These are phyloP conservation scores for Caenorhabditis doughertyi DNA, from an alignment of 2,888 invertebrate species.

Conservation along the genomic window DNA sequence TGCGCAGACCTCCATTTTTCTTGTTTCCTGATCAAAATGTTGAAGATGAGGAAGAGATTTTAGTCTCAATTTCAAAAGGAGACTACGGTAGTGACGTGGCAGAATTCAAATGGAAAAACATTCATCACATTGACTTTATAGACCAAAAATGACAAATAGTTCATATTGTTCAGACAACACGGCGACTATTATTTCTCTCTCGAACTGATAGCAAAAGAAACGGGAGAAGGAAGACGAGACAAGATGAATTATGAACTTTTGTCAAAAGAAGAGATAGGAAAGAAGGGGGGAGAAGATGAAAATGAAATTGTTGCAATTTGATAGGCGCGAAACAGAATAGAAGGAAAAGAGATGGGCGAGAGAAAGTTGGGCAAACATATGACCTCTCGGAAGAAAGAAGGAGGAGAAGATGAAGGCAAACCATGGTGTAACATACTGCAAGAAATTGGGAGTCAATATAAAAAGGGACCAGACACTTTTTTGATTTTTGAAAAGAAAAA, in stretches of 20 bases:
- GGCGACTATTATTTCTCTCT: conserved; percentile 13
- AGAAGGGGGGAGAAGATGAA: conserved; percentile 36
- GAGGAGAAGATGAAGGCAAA: conserved; percentile 47
- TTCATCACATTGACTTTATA: conserved; percentile 3
- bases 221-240: conserved; percentile 13
- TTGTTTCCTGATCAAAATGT: conserved; percentile 57
- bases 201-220: conserved; percentile 43
- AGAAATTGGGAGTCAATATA: conserved; percentile 34
- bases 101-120: conserved; percentile 28
- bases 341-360: conserved; percentile 37
- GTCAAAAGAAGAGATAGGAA: conserved; percentile 17
- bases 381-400: conserved; percentile 62
- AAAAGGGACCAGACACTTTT: conserved; percentile 41
- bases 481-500: background rate
- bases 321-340: conserved; percentile 58
- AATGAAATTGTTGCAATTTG: conserved; percentile 64
- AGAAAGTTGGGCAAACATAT: conserved; percentile 64
- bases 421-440: conserved; percentile 42
- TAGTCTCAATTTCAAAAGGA: conserved; percentile 5
- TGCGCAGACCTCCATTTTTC: conserved; percentile 48
- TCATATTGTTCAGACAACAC: conserved; percentile 34
- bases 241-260: conserved; percentile 56
- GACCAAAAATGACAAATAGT: background rate
- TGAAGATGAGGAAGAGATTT: conserved; percentile 49
- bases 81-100: background rate